Evolutionary conservation across 37 sponge, comb jelly and placozoan genomes (phyloP), one percentile per base, ranked within the genome.

Genomic region (Ephydatia muelleri): DNA sequence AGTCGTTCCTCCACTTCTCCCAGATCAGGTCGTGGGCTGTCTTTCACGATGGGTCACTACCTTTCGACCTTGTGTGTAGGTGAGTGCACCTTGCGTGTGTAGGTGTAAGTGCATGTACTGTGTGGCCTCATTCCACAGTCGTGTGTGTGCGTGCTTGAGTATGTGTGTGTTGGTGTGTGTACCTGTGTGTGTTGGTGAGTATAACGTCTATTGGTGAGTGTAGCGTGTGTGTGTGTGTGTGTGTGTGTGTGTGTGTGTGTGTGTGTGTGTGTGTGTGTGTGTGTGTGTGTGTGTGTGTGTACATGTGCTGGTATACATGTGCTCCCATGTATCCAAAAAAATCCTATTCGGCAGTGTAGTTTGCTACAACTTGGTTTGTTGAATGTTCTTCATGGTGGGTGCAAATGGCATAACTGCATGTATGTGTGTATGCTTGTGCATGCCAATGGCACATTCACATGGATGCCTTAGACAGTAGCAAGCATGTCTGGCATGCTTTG

Each of bases 1-100:
- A 40, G 49, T 89, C 90, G 0, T 80, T 80, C 75, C 85, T 84
- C 19, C 81, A 84, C 49, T 89, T 84, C 77, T 89, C 90, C 0
- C 90, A 84, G 85, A 84, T 84, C 38, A 79, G 90, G 49, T 84
- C 90, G 12, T 84, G 85, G 90, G 65, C 65, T 19, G 81, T 80
- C 36, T 79, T 80, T 22, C 43, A 77, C 26, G 33, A 38, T 2
- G 81, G 87, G 64, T 27, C 64, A 1, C 81, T 81, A 31, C 81
- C 87, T 35, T 86, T 86, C 70, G 79, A 69, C 36, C 86, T 86
- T n/a, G 31, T 65, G 29, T 86, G 71, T 65, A 86, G 86, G 86
- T 86, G 19, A 28, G 75, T 65, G 21, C 26, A 34, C 29, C 35
- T 4, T 21, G 23, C 26, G 43, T 39, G 32, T 30, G 28, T 31